Evolutionary conservation across 2,113 vertebrate genomes (phyloP).

Genomic region (Podocnemis expansa): DNA sequence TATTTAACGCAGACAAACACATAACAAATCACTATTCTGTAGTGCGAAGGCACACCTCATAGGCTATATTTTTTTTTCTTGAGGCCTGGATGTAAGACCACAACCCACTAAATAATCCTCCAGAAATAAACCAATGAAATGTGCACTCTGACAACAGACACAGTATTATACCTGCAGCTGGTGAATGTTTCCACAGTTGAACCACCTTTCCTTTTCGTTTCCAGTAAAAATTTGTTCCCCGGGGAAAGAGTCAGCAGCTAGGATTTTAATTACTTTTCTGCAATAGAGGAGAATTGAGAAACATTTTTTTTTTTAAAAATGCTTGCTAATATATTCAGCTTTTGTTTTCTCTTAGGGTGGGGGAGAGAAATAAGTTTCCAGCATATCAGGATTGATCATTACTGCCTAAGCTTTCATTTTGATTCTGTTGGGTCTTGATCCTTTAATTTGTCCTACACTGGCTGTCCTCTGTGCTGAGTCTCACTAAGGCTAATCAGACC

Average conservation of each 20-base stretch:
- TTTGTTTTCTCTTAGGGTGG: neutral
- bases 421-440: neutral
- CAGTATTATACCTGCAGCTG: conserved; percentile 85
- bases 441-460: fast-evolving
- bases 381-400: neutral
- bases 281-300: conserved; percentile 66
- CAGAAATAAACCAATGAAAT: conserved; percentile 86
- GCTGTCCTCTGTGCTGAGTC: too few species aligned
- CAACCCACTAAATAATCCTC: conserved; percentile 87
- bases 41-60: conserved; percentile 77
- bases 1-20: conserved; percentile 86
- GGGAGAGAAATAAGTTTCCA: neutral
- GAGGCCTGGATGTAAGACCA: conserved; percentile 81
- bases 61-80: conserved; percentile 66
- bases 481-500: neutral
- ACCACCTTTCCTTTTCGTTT: conserved; percentile 81
- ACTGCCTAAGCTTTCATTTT: neutral
- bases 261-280: conserved; percentile 83
- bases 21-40: conserved; percentile 83
- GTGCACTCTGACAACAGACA: conserved; percentile 82
- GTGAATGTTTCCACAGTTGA: conserved; percentile 84
- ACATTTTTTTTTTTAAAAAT: conserved; percentile 51
- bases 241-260: conserved; percentile 77
- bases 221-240: conserved; percentile 84
- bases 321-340: conserved; percentile 49